Evolutionary conservation across 2,888 invertebrate genomes (phyloP).

Genomic region (Achlya flavicornis): DNA sequence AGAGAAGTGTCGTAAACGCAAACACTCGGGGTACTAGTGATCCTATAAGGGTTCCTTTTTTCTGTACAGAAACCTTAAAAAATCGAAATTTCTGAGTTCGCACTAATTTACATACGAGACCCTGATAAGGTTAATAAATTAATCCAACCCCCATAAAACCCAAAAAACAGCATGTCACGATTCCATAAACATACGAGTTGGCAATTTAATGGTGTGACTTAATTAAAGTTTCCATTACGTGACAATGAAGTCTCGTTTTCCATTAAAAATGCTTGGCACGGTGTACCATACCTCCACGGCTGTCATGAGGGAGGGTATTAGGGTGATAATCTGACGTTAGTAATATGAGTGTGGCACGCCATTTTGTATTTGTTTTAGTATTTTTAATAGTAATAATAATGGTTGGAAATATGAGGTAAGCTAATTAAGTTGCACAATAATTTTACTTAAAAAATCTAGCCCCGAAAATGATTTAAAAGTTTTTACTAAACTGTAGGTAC

Average conservation of each 20-base stretch:
- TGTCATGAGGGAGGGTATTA: not conserved
- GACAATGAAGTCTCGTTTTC: not conserved
- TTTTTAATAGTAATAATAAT: not conserved
- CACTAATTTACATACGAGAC: too few species aligned
- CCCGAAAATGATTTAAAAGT: too few species aligned
- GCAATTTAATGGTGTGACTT: not conserved
- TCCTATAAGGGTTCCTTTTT: too few species aligned
- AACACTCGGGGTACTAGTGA: too few species aligned
- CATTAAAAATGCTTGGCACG: conserved; percentile 2
- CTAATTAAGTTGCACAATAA: too few species aligned
- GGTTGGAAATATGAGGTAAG: not conserved
- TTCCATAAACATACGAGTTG: not conserved
- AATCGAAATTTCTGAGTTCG: too few species aligned
- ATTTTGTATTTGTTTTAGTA: not conserved
- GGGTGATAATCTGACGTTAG: not conserved
- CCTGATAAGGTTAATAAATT: too few species aligned
- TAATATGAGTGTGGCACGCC: not conserved
- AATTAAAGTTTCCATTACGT: conserved; percentile 5
- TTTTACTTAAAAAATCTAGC: too few species aligned
- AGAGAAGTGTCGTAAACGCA: too few species aligned
- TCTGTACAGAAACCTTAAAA: too few species aligned
- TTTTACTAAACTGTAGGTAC: too few species aligned
- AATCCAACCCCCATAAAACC: not conserved
- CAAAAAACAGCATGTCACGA: not conserved
- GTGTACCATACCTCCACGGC: not conserved